phyloP scores from a whole-genome alignment of 2,113 vertebrate species.

The Eubucco bourcierii region DNA sequence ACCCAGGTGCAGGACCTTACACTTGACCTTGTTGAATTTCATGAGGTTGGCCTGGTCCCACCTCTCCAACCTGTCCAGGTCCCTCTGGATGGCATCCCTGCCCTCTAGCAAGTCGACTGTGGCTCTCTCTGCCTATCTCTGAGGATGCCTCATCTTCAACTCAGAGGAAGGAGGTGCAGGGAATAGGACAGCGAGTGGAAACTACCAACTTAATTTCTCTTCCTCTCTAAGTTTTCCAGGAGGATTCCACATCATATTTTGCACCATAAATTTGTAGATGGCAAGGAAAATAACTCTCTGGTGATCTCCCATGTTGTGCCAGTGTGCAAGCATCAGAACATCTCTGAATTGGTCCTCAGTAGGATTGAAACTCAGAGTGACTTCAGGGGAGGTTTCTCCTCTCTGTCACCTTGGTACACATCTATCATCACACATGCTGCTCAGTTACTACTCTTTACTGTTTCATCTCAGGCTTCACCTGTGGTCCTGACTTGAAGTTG shows the following conservation, averaged over 20 bases:
- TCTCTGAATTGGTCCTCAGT: not conserved
- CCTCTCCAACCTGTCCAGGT: no score
- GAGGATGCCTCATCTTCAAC: not conserved
- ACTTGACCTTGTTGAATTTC: no score
- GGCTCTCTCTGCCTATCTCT: no score
- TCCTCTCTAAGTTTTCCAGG: not conserved
- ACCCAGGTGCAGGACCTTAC: no score
- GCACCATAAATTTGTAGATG: not conserved
- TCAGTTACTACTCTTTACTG: not conserved
- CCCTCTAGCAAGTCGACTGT: no score
- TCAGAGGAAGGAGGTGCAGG: not conserved
- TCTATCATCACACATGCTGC: rapidly evolving
- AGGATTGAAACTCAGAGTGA: not conserved
- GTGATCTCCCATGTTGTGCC: not conserved
- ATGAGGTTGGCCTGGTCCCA: no score
- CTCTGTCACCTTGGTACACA: not conserved
- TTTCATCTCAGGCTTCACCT: not conserved
- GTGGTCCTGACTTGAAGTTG: not conserved
- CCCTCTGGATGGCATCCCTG: no score
- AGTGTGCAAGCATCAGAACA: not conserved
- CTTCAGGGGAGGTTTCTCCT: not conserved
- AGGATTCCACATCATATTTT: not conserved
- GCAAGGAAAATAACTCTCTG: not conserved
- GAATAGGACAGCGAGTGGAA: not conserved
- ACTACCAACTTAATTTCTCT: not conserved